These are phyloP conservation scores for Porites evermanni DNA, from an alignment of 92 coral and sea anemone species.

Conservation along the genomic window DNA sequence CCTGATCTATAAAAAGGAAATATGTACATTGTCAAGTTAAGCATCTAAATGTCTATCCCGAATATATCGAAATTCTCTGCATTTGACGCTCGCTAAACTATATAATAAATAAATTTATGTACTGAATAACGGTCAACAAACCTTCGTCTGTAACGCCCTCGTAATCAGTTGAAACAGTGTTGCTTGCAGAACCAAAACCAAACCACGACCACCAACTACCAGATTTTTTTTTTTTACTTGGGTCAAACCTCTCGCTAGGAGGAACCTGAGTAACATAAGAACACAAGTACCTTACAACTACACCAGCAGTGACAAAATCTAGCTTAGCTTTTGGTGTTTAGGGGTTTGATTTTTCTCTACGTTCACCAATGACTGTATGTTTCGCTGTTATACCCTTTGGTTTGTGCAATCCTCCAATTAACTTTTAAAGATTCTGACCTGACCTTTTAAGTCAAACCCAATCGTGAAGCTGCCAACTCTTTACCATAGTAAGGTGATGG, in stretches of 20 bases:
- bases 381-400: too few species aligned
- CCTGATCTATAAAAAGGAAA: conserved; percentile 49
- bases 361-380: too few species aligned
- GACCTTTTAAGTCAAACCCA: too few species aligned
- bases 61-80: not conserved
- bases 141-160: conserved; percentile 21
- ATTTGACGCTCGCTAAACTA: not conserved
- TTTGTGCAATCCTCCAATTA: too few species aligned
- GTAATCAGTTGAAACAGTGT: conserved; percentile 16
- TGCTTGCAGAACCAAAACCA: conserved; percentile 62
- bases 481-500: too few species aligned
- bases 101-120: not conserved
- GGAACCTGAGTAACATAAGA: conserved; percentile 20
- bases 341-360: too few species aligned
- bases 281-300: not conserved
- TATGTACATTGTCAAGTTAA: too few species aligned
- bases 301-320: not conserved
- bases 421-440: too few species aligned
- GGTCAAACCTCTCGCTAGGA: conserved; percentile 29
- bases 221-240: conserved; percentile 17
- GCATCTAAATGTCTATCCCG: too few species aligned
- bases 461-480: too few species aligned
- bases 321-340: not conserved
- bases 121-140: not conserved
- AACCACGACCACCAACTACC: conserved; percentile 71